Conservation (phyloP, 2,888 invertebrate species). For the Gandaritis pyraliata region DNA sequence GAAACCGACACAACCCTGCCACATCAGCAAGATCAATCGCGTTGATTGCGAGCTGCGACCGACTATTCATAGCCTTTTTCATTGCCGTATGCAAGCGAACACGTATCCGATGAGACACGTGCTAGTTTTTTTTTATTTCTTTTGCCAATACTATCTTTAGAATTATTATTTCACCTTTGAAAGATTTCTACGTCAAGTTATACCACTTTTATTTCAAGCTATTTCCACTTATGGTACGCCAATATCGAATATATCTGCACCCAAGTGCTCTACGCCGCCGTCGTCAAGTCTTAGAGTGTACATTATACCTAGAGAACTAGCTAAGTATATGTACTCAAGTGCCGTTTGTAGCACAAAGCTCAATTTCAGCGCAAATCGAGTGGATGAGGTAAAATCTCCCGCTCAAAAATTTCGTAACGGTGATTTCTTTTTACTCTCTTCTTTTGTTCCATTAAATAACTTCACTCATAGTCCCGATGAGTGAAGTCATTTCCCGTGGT, state of each 20-base stretch:
- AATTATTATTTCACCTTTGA: slow-evolving; percentile 12
- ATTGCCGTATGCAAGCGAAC: slow-evolving; percentile 37
- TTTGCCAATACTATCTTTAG: slow-evolving; percentile 26
- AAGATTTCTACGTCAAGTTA: slow-evolving; percentile 6
- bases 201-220: background rate
- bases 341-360: slow-evolving; percentile 41
- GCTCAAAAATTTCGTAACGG: slow-evolving; percentile 47
- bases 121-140: slow-evolving; percentile 23
- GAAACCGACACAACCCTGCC: slow-evolving; percentile 30
- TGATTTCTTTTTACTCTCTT: slow-evolving; percentile 58
- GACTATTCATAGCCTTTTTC: slow-evolving; percentile 43
- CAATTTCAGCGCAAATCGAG: slow-evolving; percentile 52
- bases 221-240: background rate
- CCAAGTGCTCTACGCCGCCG: slow-evolving; percentile 2
- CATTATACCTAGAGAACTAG: slow-evolving; percentile 5
- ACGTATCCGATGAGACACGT: slow-evolving; percentile 32
- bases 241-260: slow-evolving; percentile 4
- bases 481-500: too few relatives aligned
- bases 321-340: slow-evolving; percentile 17
- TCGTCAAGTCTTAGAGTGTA: slow-evolving; percentile 2
- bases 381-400: slow-evolving; percentile 60
- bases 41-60: slow-evolving; percentile 35
- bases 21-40: slow-evolving; percentile 44
- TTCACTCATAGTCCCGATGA: too few relatives aligned
- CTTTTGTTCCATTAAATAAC: too few relatives aligned